Percentiles rank a stretch among this genome's conserved stretches.
Conservation (phyloP, 2,888 invertebrate species). For the Apeira syringaria region DNA sequence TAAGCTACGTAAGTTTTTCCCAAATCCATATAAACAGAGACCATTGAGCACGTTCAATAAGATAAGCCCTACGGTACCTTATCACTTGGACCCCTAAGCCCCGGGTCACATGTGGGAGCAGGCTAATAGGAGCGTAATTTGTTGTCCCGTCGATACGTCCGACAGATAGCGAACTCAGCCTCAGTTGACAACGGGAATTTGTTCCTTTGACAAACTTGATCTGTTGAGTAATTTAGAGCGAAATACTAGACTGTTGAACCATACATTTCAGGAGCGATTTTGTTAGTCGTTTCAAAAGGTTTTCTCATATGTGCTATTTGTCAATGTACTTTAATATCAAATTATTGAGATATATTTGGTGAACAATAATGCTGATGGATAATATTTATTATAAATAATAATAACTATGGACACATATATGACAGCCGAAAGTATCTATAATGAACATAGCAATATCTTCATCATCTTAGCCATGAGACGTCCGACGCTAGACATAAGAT, state of each 20-base stretch:
- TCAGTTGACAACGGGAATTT: slow-evolving; percentile 2
- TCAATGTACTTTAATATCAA: too few species aligned
- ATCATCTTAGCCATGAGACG: too few species aligned
- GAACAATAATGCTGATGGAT: too few species aligned
- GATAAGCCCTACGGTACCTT: background rate
- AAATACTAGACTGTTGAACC: background rate
- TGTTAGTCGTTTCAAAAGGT: too few species aligned
- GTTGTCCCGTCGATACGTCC: slow-evolving; percentile 25
- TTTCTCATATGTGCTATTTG: too few species aligned
- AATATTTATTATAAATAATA: too few species aligned
- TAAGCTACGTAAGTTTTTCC: background rate
- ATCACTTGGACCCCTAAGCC: slow-evolving; percentile 1
- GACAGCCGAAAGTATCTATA: too few species aligned
- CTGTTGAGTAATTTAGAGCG: background rate
- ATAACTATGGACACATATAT: too few species aligned
- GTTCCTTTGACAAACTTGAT: slow-evolving; percentile 1
- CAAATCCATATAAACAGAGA: background rate
- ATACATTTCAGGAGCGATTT: too few species aligned
- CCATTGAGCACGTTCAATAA: background rate
- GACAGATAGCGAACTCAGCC: slow-evolving; percentile 15
- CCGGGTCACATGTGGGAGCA: slow-evolving; percentile 14
- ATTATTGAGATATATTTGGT: too few species aligned
- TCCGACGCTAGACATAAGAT: too few species aligned
- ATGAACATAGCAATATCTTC: too few species aligned
- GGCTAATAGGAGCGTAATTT: slow-evolving; percentile 38